These are phyloP conservation scores for Harpegnathos saltator DNA, from an alignment of 1,140 invertebrate genomes.

Conservation along the genomic window DNA sequence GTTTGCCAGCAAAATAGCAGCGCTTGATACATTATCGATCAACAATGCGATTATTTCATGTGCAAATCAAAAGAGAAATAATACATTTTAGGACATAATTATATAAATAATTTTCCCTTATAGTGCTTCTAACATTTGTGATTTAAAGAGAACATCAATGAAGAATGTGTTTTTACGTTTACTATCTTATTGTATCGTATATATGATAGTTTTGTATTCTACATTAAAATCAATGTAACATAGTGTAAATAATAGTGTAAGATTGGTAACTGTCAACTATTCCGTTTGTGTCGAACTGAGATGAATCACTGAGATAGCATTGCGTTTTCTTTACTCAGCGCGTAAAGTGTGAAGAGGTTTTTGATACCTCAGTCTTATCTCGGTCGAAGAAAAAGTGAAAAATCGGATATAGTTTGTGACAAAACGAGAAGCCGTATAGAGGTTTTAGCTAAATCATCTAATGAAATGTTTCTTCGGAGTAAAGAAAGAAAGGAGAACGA, in stretches of 20 bases:
- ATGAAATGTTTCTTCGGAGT: background rate
- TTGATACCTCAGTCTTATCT: conserved; percentile 44
- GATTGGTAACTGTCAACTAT: conserved; percentile 66
- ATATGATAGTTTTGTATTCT: conserved; percentile 68
- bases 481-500: background rate
- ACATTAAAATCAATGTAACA: conserved; percentile 67
- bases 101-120: too few relatives aligned
- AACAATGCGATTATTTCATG: conserved; percentile 54
- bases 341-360: conserved; percentile 52
- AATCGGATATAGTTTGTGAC: background rate
- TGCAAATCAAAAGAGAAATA: conserved; percentile 45
- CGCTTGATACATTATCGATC: conserved; percentile 42
- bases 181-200: conserved; percentile 64
- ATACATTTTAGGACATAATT: conserved; percentile 44
- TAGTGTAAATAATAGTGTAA: conserved; percentile 76
- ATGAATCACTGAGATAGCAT: conserved; percentile 54
- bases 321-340: conserved; percentile 55
- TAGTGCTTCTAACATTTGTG: conserved; percentile 66
- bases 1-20: conserved; percentile 27
- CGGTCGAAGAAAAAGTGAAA: conserved; percentile 10
- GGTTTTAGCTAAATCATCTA: conserved; percentile 38
- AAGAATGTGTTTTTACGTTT: conserved; percentile 69
- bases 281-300: conserved; percentile 69
- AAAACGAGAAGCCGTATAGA: background rate
- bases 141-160: conserved; percentile 57